phyloP scores from a whole-genome alignment of 2,797 vertebrate genomes.

The Peromyscus eremicus region DNA sequence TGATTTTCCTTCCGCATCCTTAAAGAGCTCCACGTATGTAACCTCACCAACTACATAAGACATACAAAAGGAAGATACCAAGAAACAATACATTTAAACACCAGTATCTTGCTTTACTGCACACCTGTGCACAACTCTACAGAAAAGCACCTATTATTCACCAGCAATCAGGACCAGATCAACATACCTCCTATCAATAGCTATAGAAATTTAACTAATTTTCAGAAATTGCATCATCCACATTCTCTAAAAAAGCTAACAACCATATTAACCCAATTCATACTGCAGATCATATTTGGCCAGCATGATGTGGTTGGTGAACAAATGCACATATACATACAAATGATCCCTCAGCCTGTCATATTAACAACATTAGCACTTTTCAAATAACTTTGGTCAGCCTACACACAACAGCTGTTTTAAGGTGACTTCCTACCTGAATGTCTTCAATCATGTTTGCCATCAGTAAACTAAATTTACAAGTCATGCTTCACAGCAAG shows the following conservation, averaged over 20 bases:
- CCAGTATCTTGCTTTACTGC: constrained; percentile 97
- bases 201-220: constrained; percentile 95
- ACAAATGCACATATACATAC: constrained; percentile 92
- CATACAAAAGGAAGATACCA: constrained; percentile 99
- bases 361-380: constrained; percentile 88
- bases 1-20: constrained; percentile 99
- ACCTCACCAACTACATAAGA: constrained; percentile 99
- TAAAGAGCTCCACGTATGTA: constrained; percentile 99
- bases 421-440: constrained; percentile 94
- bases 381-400: constrained; percentile 88
- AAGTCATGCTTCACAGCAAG: constrained; percentile 93
- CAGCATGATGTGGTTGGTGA: constrained; percentile 95
- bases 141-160: constrained; percentile 98
- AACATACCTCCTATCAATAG: constrained; percentile 96
- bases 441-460: constrained; percentile 91
- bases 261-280: constrained; percentile 95
- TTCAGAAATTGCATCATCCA: constrained; percentile 96
- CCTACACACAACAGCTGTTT: constrained; percentile 93
- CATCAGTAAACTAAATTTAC: constrained; percentile 92
- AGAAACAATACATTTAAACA: constrained; percentile 99
- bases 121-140: constrained; percentile 98
- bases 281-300: constrained; percentile 94
- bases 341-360: constrained; percentile 89
- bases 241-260: constrained; percentile 94
- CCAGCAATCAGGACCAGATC: constrained; percentile 98